A percentile compares a stretch with the other conserved stretches of the same genome.
phyloP scores from a whole-genome alignment of 2,113 vertebrate genomes.

The Oenanthe melanoleuca region DNA sequence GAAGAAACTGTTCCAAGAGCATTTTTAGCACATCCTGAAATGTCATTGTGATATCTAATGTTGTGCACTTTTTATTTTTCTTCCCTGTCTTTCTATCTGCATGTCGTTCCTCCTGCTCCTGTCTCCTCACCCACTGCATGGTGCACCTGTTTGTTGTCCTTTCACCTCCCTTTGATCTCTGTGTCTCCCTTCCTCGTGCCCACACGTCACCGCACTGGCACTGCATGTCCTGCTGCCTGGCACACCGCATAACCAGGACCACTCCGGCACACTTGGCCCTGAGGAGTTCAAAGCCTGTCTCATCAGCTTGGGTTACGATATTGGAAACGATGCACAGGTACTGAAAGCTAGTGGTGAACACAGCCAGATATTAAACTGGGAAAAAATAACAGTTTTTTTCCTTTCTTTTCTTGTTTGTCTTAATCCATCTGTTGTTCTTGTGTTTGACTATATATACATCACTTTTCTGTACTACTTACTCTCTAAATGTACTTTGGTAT shows the following conservation, averaged over 20 bases:
- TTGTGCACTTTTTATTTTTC: conserved; percentile 84
- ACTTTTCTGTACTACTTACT: not conserved
- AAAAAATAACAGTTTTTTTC: conserved; percentile 79
- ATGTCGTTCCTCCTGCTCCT: conserved; percentile 66
- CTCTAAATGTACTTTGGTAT: conserved; percentile 4
- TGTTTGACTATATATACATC: not conserved
- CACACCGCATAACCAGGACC: conserved; percentile 88
- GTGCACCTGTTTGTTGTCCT: conserved; percentile 49
- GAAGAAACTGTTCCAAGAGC: conserved; percentile 66
- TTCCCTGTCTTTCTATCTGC: conserved; percentile 67
- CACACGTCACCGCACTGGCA: conserved; percentile 54
- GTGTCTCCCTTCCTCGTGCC: conserved; percentile 48
- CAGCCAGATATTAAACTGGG: conserved; percentile 63
- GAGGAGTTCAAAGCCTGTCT: conserved; percentile 99
- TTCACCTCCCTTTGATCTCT: conserved; percentile 20
- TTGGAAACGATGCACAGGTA: conserved; percentile 99
- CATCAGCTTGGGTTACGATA: conserved; percentile 99
- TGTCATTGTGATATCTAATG: conserved; percentile 76
- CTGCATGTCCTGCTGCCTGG: conserved; percentile 86
- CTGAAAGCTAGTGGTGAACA: conserved; percentile 76
- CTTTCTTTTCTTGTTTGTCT: conserved; percentile 75
- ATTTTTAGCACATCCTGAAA: conserved; percentile 67
- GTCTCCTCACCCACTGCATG: conserved; percentile 83
- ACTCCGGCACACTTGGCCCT: conserved; percentile 97
- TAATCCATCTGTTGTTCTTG: conserved; percentile 48